Percentiles rank a stretch among this genome's conserved stretches.
phyloP scores from a whole-genome alignment of 2,797 vertebrate species.

The Danio kyathit region DNA sequence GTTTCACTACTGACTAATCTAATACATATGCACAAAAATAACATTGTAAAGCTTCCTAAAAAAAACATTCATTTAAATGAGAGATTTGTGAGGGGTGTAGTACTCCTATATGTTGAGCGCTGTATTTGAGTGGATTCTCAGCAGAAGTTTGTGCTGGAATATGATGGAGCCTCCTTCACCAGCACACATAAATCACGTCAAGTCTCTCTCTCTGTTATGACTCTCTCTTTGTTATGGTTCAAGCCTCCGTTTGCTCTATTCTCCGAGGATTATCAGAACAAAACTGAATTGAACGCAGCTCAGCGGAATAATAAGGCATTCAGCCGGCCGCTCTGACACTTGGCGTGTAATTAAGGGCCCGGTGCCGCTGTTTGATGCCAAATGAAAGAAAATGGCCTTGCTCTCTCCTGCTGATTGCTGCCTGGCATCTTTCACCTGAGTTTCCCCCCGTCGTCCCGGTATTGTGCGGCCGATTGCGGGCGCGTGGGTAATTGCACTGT shows the following conservation, averaged over 20 bases:
- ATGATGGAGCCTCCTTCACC: conserved; percentile 60
- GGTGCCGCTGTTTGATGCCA: conserved; percentile 92
- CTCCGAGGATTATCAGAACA: conserved; percentile 81
- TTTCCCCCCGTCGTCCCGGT: conserved; percentile 84
- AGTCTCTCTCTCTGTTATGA: conserved; percentile 57
- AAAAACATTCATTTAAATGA: too few relatives aligned
- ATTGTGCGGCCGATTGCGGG: conserved; percentile 92
- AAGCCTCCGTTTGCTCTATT: conserved; percentile 70
- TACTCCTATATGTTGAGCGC: too few relatives aligned
- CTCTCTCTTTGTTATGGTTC: conserved; percentile 62
- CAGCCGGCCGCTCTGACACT: conserved; percentile 85
- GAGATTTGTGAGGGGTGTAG: too few relatives aligned
- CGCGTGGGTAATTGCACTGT: conserved; percentile 90
- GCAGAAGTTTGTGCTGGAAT: too few relatives aligned
- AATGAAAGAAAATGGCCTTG: conserved; percentile 92
- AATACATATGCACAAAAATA: too few relatives aligned
- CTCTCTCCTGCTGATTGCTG: conserved; percentile 91
- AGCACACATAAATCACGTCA: conserved; percentile 71
- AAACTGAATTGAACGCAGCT: conserved; percentile 88
- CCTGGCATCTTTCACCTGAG: conserved; percentile 93
- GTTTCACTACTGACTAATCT: too few relatives aligned
- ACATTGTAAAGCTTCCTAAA: too few relatives aligned
- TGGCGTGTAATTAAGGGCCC: conserved; percentile 96
- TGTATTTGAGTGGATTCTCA: too few relatives aligned
- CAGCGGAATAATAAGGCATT: conserved; percentile 89